These are phyloP conservation scores for Argyra leucocephala DNA, from an alignment of 2,888 invertebrate genomes.

Conservation along the genomic window DNA sequence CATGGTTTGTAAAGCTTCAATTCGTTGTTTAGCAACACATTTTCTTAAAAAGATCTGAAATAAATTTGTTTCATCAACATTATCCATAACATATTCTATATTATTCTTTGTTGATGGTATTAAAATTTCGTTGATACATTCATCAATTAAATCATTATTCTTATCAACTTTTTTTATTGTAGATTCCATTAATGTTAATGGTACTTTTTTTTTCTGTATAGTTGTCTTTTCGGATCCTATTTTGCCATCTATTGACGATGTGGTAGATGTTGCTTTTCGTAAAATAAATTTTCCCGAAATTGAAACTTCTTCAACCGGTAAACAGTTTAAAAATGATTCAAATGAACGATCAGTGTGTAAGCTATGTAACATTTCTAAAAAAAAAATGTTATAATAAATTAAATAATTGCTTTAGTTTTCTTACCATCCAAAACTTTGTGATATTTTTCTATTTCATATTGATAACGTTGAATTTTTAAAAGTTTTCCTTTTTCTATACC, in stretches of 20 bases:
- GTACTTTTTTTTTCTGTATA: no score
- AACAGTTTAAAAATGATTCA: conserved; percentile 11
- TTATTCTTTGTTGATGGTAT: conserved; percentile 18
- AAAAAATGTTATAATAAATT: not conserved
- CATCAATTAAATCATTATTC: not conserved
- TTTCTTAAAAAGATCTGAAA: conserved; percentile 40
- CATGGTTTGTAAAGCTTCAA: conserved; percentile 51
- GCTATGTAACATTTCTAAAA: not conserved
- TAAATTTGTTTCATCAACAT: conserved; percentile 40
- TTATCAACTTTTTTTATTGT: not conserved
- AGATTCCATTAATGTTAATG: no score
- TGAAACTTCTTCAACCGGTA: conserved; percentile 1
- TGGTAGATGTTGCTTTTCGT: not conserved
- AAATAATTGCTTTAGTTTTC: not conserved
- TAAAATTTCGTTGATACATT: not conserved
- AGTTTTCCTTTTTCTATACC: no score
- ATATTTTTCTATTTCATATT: not conserved
- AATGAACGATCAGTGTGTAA: conserved; percentile 8
- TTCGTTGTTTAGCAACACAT: conserved; percentile 51
- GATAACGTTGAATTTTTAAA: not conserved
- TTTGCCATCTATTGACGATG: no score
- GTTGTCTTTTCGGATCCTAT: no score
- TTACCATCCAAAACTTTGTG: not conserved
- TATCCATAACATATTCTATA: conserved; percentile 34
- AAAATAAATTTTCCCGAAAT: not conserved